A percentile compares a stretch with the other conserved stretches of the same genome.
Conservation (phyloP, 1,140 invertebrate genomes). For the Ruditapes philippinarum region DNA sequence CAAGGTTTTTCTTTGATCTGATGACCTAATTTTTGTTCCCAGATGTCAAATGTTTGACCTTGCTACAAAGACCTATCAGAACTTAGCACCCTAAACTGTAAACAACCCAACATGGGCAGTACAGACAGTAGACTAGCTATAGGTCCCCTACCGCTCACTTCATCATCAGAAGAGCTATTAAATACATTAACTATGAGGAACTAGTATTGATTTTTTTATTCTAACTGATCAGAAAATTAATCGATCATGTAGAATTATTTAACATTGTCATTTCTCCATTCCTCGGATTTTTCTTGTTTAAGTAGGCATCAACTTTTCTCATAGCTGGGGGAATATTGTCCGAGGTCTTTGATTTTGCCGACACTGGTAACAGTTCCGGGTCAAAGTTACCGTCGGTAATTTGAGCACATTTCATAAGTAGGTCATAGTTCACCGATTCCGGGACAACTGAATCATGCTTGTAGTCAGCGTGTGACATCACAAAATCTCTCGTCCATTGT, state of each 20-base stretch:
- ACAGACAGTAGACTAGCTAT: too few species aligned
- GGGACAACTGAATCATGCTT: conserved; percentile 95
- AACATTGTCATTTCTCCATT: conserved; percentile 25
- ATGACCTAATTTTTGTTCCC: too few species aligned
- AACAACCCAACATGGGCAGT: too few species aligned
- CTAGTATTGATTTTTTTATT: too few species aligned
- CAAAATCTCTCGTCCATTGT: conserved; percentile 96
- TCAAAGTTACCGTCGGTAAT: conserved; percentile 67
- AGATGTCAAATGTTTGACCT: too few species aligned
- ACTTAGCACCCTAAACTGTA: too few species aligned
- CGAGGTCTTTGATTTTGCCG: conserved; percentile 70
- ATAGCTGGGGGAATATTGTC: conserved; percentile 79
- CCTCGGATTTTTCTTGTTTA: conserved; percentile 73
- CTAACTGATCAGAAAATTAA: too few species aligned
- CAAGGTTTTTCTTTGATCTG: too few species aligned
- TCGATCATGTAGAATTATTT: not conserved
- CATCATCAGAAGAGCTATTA: too few species aligned
- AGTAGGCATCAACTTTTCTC: conserved; percentile 73
- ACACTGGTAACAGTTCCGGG: conserved; percentile 66
- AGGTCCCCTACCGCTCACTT: too few species aligned
- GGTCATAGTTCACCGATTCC: conserved; percentile 97
- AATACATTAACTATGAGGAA: too few species aligned
- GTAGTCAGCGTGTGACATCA: conserved; percentile 96
- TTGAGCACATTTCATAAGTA: conserved; percentile 90
- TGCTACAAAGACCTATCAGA: too few species aligned